These are phyloP conservation scores for Kryptolebias marmoratus DNA, from an alignment of 2,113 vertebrate species.

Conservation along the genomic window DNA sequence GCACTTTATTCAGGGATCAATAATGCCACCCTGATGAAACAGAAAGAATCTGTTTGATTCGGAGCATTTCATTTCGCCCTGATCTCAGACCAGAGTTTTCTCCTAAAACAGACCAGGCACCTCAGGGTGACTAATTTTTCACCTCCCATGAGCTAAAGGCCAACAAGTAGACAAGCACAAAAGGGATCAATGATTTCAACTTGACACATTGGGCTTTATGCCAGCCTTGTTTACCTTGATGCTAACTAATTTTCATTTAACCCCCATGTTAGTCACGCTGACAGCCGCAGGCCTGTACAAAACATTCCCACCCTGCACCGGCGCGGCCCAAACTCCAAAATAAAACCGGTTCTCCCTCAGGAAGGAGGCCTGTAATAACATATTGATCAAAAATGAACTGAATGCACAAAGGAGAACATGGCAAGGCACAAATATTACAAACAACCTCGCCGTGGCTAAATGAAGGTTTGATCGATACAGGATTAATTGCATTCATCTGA, in stretches of 20 bases:
- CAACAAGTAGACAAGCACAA: constrained; percentile 53
- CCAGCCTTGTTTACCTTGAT: constrained; percentile 59
- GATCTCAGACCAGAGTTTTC: constrained; percentile 3
- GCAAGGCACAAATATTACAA: constrained; percentile 72
- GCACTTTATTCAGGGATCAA: constrained; percentile 21
- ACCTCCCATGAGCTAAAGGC: constrained; percentile 48
- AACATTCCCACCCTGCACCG: constrained; percentile 28
- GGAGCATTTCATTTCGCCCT: constrained; percentile 27
- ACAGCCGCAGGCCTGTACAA: constrained; percentile 26
- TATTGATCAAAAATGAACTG: constrained; percentile 79
- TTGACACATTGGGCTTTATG: constrained; percentile 48
- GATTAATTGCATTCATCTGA: constrained; percentile 72
- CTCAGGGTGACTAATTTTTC: constrained; percentile 59
- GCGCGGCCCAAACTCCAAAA: background rate
- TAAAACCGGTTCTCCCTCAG: constrained; percentile 38
- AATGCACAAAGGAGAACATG: constrained; percentile 64
- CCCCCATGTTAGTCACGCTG: constrained; percentile 31
- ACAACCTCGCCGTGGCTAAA: constrained; percentile 56
- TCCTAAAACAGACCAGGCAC: constrained; percentile 38
- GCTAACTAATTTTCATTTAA: constrained; percentile 57
- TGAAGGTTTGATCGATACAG: constrained; percentile 70
- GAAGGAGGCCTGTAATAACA: constrained; percentile 71
- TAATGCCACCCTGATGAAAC: constrained; percentile 2
- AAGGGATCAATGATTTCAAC: constrained; percentile 65
- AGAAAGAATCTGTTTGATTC: constrained; percentile 28